Evolutionary conservation across 2,888 invertebrate genomes (phyloP), one percentile per base, ranked within the genome.

Genomic region (Neocrepidodera transversa): DNA sequence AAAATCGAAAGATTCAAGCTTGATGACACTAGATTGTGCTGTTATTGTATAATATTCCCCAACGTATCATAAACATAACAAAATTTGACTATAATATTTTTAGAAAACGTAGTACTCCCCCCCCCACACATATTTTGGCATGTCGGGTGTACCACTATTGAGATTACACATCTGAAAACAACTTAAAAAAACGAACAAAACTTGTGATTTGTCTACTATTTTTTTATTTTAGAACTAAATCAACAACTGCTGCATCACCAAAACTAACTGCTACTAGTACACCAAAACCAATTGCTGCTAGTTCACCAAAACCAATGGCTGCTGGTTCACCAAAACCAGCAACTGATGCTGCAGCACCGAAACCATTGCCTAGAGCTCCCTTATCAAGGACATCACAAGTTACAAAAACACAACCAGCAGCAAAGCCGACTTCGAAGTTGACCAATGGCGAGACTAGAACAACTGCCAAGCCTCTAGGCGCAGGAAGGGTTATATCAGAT

Each of bases 361-460:
- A 63, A 54, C 42, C 43, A 23, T 7, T 11, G 16, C 55, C 60
- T 26, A 63, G 53, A 54, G 4, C 58, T 28, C 14, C 59, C 45
- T 60, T 65, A 26, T 23, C 63, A 28, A 69, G 64, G 58, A 8
- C 62, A 14, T 11, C 58, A 26, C 45, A 65, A n/a, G 35, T 58
- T 2, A 59, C 68, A 43, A 50, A 72, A 8, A 14, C 65, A 26
- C 28, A 71, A 3, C 62, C 63, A n/a, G 57, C 67, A 18, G 56
- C 67, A 23, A 64, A 70, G 56, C 28, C 69, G 26, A 32, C 72
- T 0, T 84, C 84, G 18, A 85, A 81, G 71, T 73, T 83, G 6
- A 71, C 82, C 1, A 87, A 86, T 69, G 86, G 86, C 8, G 86
- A 86, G 48, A 79, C 76, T 1, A 84, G 84, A 71, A 74, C 76